phyloP scores from a whole-genome alignment of 2,888 invertebrate genomes.

The Abrostola triplasia region DNA sequence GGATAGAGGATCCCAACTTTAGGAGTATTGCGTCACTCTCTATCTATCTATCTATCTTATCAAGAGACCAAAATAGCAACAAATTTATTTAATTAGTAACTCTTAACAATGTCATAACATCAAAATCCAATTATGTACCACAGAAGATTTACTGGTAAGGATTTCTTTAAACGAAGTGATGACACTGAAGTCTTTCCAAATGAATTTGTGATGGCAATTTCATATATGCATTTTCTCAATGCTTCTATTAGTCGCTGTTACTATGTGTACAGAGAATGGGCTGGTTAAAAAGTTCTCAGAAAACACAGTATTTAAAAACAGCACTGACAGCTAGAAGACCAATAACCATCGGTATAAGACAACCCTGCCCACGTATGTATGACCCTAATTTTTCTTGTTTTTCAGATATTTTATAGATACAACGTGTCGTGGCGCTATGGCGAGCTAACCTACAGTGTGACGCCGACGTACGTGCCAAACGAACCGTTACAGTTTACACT shows the following conservation, averaged over 20 bases:
- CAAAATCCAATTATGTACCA: too few relatives aligned
- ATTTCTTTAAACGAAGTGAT: too few relatives aligned
- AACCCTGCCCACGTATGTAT: too few relatives aligned
- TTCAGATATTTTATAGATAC: constrained; percentile 92
- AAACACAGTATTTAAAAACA: too few relatives aligned
- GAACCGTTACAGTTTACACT: constrained; percentile 92
- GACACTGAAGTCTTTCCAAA: background rate
- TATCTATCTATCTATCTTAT: too few relatives aligned
- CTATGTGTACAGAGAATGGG: too few relatives aligned
- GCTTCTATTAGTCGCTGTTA: too few relatives aligned
- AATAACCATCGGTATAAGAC: too few relatives aligned
- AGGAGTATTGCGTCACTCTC: background rate
- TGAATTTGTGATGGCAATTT: background rate
- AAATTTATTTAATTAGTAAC: background rate
- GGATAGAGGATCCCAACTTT: background rate
- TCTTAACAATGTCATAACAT: too few relatives aligned
- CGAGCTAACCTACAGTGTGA: constrained; percentile 91
- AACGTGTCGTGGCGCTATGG: constrained; percentile 90
- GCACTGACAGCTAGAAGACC: too few relatives aligned
- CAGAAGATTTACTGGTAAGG: too few relatives aligned
- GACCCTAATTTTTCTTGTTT: constrained; percentile 42
- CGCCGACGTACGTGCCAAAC: constrained; percentile 92
- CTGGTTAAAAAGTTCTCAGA: too few relatives aligned
- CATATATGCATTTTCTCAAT: background rate
- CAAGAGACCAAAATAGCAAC: background rate